Evolutionary conservation across 2,888 invertebrate genomes (phyloP).

Genomic region (Sarcophaga carnaria): DNA sequence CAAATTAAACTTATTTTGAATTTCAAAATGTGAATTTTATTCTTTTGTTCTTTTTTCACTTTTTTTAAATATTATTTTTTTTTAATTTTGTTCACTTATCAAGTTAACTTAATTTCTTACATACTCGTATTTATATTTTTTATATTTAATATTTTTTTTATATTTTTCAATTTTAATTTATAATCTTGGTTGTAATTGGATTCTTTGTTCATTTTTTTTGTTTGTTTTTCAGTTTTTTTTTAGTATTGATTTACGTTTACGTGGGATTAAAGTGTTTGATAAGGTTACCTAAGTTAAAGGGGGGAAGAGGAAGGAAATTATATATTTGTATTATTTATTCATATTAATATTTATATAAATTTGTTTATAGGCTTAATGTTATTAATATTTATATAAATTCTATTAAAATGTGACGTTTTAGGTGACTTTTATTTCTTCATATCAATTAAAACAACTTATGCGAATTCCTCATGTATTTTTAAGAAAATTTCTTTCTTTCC

Average conservation of each 20-base stretch:
- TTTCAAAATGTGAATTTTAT: slow-evolving; percentile 75
- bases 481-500: neutral
- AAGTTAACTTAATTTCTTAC: slow-evolving; percentile 66
- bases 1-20: slow-evolving; percentile 58
- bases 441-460: slow-evolving; percentile 37
- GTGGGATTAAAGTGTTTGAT: slow-evolving; percentile 55
- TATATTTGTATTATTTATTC: slow-evolving; percentile 3
- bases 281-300: slow-evolving; percentile 54
- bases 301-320: slow-evolving; percentile 7
- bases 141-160: slow-evolving; percentile 66
- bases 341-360: slow-evolving; percentile 37
- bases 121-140: slow-evolving; percentile 52
- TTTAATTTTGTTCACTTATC: slow-evolving; percentile 53
- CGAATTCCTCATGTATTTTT: slow-evolving; percentile 7
- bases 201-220: slow-evolving; percentile 42
- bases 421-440: slow-evolving; percentile 19
- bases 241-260: slow-evolving; percentile 52
- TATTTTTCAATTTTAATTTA: slow-evolving; percentile 39
- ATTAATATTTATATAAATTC: slow-evolving; percentile 58
- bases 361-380: neutral
- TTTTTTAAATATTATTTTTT: slow-evolving; percentile 69
- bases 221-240: slow-evolving; percentile 1
- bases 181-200: slow-evolving; percentile 59
- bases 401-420: slow-evolving; percentile 53
- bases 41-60: slow-evolving; percentile 67